Evolutionary conservation across 2,113 vertebrate genomes (phyloP), one percentile per base, ranked within the genome.

Genomic region (Barbus barbus): DNA sequence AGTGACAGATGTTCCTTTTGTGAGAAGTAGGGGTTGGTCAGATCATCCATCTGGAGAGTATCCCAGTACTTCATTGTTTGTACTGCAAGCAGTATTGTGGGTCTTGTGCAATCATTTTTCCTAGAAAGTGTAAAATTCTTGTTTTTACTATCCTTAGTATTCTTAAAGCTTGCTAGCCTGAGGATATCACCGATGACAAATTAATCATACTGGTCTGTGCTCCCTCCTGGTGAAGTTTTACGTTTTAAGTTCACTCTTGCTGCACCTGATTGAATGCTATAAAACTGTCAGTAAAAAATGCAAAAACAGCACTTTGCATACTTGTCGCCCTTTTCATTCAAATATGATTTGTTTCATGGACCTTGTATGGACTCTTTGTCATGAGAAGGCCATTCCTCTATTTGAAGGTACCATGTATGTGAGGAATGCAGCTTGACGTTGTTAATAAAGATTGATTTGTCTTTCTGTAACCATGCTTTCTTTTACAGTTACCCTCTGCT

Each of bases 401-500:
- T n/a, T 77, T 56, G 26, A 28, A 76, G 28, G 33, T 2, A 4
- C 26, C 1, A 9, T 41, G 14, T 79, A 9, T 44, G 4, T 20
- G 16, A 28, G 26, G 44, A 81, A 51, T 63, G 36, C 56, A 63
- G 38, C 61, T 48, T 51, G 58, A 81, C 9, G 2, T 44, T 78
- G 12, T 31, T 58, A 77, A 56, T 58, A 56, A 38, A 36, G 75
- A 58, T 24, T 22, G 33, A 53, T 75, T 58, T 48, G 3, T 71
- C 16, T 20, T 41, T 36, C 9, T 58, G 3, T 71, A 60, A 38
- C 72, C 53, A 7, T 20, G 31, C 26, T 73, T 76, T 74, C 20
- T 69, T 74, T 75, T 12, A 31, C 86, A 99, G 98, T 88, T 99
- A 94, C 89, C 98, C 97, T 0, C 93, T 99, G 91, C 91, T 99